Evolutionary conservation across 2,888 invertebrate genomes (phyloP).

Genomic region (Sphecodes monilicornis): DNA sequence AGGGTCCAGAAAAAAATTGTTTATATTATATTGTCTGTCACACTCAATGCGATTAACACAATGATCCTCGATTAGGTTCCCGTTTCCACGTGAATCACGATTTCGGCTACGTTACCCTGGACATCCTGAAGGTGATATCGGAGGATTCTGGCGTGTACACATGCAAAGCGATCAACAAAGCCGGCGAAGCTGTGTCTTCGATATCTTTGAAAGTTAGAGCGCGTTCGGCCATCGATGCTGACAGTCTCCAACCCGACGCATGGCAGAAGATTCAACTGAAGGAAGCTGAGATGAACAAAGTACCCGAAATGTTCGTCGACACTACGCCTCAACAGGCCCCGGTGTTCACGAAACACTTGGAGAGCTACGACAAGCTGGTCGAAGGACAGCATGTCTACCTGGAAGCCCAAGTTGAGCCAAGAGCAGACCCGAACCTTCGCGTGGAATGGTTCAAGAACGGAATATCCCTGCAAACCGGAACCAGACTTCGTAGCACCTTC

Average conservation of each 20-base stretch:
- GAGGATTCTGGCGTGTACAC: slow-evolving; percentile 97
- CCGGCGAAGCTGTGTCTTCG: slow-evolving; percentile 97
- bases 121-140: slow-evolving; percentile 94
- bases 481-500: slow-evolving; percentile 96
- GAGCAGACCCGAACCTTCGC: slow-evolving; percentile 94
- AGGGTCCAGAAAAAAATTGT: too few relatives aligned
- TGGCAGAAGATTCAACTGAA: slow-evolving; percentile 96
- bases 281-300: slow-evolving; percentile 96
- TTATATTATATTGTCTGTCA: too few relatives aligned
- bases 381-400: slow-evolving; percentile 95
- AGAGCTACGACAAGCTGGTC: slow-evolving; percentile 92
- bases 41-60: background rate
- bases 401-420: slow-evolving; percentile 96
- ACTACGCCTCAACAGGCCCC: slow-evolving; percentile 95
- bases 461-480: slow-evolving; percentile 93
- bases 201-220: slow-evolving; percentile 95
- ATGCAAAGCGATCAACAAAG: slow-evolving; percentile 96
- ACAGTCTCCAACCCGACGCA: slow-evolving; percentile 94
- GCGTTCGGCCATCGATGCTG: slow-evolving; percentile 92
- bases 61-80: slow-evolving; percentile 86
- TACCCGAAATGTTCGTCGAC: slow-evolving; percentile 95
- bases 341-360: slow-evolving; percentile 96
- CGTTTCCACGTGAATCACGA: slow-evolving; percentile 96
- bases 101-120: slow-evolving; percentile 97
- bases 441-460: slow-evolving; percentile 98